phyloP scores from a whole-genome alignment of 1,140 invertebrate genomes.

The Drosophila kurseongensis region DNA sequence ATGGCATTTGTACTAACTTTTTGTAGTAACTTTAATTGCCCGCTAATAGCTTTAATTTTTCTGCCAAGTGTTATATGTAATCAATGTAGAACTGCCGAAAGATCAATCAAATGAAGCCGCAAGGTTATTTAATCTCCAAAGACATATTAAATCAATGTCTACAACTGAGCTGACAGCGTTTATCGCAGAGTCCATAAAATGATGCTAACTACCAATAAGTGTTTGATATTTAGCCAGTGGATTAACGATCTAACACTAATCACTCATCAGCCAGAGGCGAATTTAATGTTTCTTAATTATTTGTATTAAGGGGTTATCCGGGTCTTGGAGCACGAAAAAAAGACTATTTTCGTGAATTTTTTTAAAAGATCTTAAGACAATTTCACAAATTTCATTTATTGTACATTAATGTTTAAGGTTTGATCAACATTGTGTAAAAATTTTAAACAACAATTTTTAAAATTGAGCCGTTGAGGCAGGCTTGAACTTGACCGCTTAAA shows the following conservation, averaged over 20 bases:
- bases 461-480: too few species aligned
- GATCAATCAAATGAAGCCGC: constrained; percentile 15
- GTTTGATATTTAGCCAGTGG: constrained; percentile 23
- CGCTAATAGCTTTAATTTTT: constrained; percentile 60
- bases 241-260: constrained; percentile 10
- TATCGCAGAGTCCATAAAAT: constrained; percentile 4
- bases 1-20: constrained; percentile 39
- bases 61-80: constrained; percentile 41
- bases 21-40: constrained; percentile 54
- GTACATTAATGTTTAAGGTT: too few species aligned
- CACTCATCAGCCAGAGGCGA: constrained; percentile 6
- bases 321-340: too few species aligned
- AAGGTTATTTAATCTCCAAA: constrained; percentile 34
- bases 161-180: constrained; percentile 15
- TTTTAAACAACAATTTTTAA: too few species aligned
- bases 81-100: constrained; percentile 29
- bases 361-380: too few species aligned
- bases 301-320: too few species aligned
- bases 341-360: too few species aligned
- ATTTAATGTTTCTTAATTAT: constrained; percentile 9
- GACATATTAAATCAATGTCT: constrained; percentile 33
- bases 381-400: too few species aligned
- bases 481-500: too few species aligned
- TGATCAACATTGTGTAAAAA: too few species aligned
- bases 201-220: not conserved